These are phyloP conservation scores for Sarcophaga peregrina DNA, from an alignment of 1,140 invertebrate genomes.

Conservation along the genomic window DNA sequence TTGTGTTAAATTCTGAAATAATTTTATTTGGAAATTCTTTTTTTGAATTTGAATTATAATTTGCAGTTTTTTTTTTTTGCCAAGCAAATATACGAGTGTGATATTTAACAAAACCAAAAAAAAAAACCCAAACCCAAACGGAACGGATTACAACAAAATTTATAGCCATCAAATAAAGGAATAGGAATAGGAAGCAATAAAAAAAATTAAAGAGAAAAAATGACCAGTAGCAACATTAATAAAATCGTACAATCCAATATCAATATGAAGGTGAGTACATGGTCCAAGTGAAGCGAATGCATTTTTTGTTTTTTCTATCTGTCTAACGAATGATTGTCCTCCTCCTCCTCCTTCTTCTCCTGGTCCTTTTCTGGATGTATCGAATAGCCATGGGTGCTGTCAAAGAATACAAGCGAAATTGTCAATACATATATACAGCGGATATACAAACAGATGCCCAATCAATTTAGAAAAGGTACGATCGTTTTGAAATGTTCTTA, in stretches of 20 bases:
- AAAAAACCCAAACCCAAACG: too few species aligned
- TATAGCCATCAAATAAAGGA: background rate
- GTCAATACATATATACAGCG: conserved; percentile 45
- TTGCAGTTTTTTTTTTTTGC: too few species aligned
- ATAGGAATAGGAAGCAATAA: too few species aligned
- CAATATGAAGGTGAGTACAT: conserved; percentile 40
- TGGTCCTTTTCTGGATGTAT: too few species aligned
- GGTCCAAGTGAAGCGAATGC: background rate
- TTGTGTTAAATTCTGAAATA: background rate
- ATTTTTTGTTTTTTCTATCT: background rate
- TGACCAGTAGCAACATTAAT: conserved; percentile 45
- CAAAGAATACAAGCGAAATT: conserved; percentile 46
- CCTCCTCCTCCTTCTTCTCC: background rate
- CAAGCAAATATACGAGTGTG: too few species aligned
- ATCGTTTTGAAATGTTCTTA: background rate
- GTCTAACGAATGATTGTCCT: background rate
- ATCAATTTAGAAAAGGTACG: conserved; percentile 41
- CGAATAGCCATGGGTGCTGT: conserved; percentile 46
- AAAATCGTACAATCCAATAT: conserved; percentile 46
- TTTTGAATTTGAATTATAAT: too few species aligned
- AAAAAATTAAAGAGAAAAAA: conserved; percentile 28
- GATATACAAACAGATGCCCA: conserved; percentile 46
- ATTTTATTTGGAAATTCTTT: background rate
- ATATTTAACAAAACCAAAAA: too few species aligned
- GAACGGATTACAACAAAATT: conserved; percentile 8